These are phyloP conservation scores for Chelonus insularis DNA, from an alignment of 1,140 invertebrate genomes.

Conservation along the genomic window DNA sequence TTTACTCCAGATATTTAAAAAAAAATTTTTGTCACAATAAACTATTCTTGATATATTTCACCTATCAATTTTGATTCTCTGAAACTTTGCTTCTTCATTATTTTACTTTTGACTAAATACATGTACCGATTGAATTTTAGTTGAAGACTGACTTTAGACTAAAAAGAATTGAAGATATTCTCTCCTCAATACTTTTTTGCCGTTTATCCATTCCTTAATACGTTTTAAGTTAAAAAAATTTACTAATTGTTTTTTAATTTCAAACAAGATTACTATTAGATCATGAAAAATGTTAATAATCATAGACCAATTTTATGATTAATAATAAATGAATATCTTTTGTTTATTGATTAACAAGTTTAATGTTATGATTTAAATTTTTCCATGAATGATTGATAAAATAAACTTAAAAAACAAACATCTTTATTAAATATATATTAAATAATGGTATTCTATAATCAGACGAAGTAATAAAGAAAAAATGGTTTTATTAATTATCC, in stretches of 20 bases:
- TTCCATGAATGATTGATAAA: too few species aligned
- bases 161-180: constrained; percentile 17
- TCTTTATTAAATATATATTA: too few species aligned
- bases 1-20: too few species aligned
- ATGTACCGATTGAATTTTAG: constrained; percentile 46
- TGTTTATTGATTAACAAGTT: too few species aligned
- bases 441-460: too few species aligned
- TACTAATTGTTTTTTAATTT: constrained; percentile 33
- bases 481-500: too few species aligned
- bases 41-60: not conserved
- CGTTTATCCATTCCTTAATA: constrained; percentile 48
- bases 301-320: too few species aligned
- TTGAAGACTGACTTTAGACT: constrained; percentile 28
- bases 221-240: constrained; percentile 52
- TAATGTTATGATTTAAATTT: too few species aligned
- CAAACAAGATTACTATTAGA: not conserved
- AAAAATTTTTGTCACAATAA: not conserved
- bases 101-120: constrained; percentile 24
- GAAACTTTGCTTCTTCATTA: constrained; percentile 7
- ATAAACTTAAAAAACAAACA: too few species aligned
- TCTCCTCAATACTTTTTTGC: constrained; percentile 32
- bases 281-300: too few species aligned
- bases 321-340: too few species aligned
- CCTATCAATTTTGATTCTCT: not conserved
- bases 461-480: too few species aligned